Base-by-base conservation (phyloP, 2,797 vertebrate species). In the Centropyge bicolor region DNA sequence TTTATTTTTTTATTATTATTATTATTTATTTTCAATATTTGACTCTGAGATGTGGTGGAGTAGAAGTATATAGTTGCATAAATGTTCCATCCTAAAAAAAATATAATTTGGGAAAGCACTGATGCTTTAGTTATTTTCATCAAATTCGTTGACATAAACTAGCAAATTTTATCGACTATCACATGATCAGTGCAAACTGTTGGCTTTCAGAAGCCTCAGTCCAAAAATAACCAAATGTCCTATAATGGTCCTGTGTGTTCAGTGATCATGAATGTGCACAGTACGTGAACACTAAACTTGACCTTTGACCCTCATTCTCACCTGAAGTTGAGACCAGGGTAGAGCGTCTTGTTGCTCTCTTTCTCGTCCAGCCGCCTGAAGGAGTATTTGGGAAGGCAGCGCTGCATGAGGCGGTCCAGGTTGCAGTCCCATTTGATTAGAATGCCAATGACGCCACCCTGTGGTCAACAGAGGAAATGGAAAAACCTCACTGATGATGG, bases 401-500 rank as follows among this genome's bases (percentile, higher is more conserved):
- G 89, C 9, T 90, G 83, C 60, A 45, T 87, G 68, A 96, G 91
- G 1, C 61, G 64, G 90, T 98, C 96, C 82, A 97, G 91, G 88
- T 97, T 90, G 74, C 97, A 98, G 70, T 98, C 93, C 97, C 97
- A 98, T 27, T 95, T 95, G 77, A 98, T 97, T 81, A 96, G 96
- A 51, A 97, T 95, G 70, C 95, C 96, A 69, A 97, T 96, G 72
- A 97, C 95, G 63, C 96, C 97, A 2, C 97, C 97, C 97, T 98
- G 89, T 78, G 85, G 83, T 19, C 22, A 4, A 51, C 27, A 31
- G 22, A 4, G 31, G 79, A 13, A 81, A n/a, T 7, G 11, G 2
- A 17, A 45, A 49, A 31, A 55, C 27, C 3, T 70, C 19, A 36
- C 35, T 8, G 8, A 51, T 7, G 9, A 12, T 6, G 17, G 14